phyloP scores from a whole-genome alignment of 2,113 vertebrate species.

The Lipotes vexillifer region DNA sequence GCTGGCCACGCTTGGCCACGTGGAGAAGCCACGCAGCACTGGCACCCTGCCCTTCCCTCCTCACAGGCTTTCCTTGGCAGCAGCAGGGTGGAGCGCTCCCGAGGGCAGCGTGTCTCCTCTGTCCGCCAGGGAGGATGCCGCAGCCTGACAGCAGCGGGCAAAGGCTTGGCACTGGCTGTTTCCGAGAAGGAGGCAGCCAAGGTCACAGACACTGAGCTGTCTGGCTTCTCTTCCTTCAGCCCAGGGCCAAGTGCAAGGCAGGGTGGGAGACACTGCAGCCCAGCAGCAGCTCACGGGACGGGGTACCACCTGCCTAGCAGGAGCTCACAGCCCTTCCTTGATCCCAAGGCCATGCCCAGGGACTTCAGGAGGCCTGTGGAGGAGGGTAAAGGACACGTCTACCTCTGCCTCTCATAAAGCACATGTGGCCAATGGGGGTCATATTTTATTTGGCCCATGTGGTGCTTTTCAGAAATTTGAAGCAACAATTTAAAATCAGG shows the following conservation, averaged over 20 bases:
- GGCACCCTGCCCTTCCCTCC: background rate
- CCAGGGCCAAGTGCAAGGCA: background rate
- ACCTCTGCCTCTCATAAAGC: background rate
- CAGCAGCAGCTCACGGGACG: background rate
- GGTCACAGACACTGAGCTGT: background rate
- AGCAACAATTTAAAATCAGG: background rate
- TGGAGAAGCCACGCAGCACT: background rate
- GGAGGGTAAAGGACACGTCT: background rate
- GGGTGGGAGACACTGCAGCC: background rate
- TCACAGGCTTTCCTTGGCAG: background rate
- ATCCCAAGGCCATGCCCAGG: background rate
- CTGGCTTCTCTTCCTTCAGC: background rate
- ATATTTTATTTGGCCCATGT: background rate
- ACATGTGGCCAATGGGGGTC: background rate
- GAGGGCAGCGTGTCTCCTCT: background rate
- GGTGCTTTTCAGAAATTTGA: background rate
- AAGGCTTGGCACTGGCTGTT: background rate
- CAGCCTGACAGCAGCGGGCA: slow-evolving; percentile 16
- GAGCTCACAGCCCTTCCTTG: background rate
- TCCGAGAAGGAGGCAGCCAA: background rate
- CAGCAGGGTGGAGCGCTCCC: background rate
- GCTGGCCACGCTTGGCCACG: background rate
- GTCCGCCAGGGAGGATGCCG: background rate
- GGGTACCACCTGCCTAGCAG: background rate
- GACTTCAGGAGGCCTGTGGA: background rate